Evolutionary conservation across 1,140 invertebrate genomes (phyloP), one percentile per base, ranked within the genome.

Genomic region (Drosophila chauvacae): DNA sequence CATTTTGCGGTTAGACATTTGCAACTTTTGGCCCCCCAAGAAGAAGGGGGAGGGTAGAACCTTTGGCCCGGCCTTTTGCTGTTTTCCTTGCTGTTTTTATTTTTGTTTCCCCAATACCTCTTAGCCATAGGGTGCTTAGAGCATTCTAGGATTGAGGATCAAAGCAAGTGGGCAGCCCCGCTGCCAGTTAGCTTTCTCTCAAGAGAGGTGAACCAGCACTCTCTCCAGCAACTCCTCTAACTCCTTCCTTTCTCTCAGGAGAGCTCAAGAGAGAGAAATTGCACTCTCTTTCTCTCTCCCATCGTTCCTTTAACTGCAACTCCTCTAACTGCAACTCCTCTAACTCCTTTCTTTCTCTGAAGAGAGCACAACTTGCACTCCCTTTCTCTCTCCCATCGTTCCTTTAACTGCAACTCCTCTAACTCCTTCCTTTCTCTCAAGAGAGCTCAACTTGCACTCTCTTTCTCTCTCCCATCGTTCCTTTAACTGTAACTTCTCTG

Each of bases 1-100:
- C 68, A 82, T 80, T 85, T 91, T 87, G 90, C 71, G 90, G 90
- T 58, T 69, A 35, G 44, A 42, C 64, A 74, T 64, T 74, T 51
- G 50, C 65, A 87, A 87, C 60, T 87, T 88, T 83, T 35, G 10
- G 11, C 16, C 30, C 37, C 6, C 7, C 11, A 7, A 47, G 10
- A 11, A n/a, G 9, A 9, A 1, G 10, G 30, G 30, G 42, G 42
- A 11, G 9, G 13, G 6, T 0, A 28, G 47, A n/a, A 50, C 35
- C 45, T 42, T 61, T 51, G 35, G 35, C 13, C 10, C n/a, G 18
- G 55, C 11, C 55, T 23, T 69, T 63, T 41, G 23, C 35, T 51
- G 48, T 51, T 33, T 30, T 30, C 1, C 2, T 51, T 30, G 10
- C 10, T 47, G 13, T 28, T 7, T 39, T 20, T 39, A 35, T 60